Conservation (phyloP, 2,113 vertebrate species). For the Heloderma charlesbogerti region DNA sequence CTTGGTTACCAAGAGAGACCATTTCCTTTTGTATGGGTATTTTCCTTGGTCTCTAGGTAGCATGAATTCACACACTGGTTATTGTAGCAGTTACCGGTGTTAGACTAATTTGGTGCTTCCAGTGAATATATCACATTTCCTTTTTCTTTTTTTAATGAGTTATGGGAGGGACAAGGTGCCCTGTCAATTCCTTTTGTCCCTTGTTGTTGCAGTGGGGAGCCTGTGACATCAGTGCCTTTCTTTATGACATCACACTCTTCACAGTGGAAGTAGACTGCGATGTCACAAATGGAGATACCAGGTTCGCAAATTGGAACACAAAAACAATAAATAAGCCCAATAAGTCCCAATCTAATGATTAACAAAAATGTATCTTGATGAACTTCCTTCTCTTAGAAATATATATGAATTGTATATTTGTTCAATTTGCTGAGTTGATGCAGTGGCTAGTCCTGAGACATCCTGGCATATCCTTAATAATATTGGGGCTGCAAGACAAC, state of each 20-base stretch:
- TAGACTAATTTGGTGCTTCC: rapidly evolving
- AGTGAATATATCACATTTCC: not conserved
- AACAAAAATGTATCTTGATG: slow-evolving; percentile 3
- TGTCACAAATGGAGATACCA: slow-evolving; percentile 46
- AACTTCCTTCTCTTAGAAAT: not conserved
- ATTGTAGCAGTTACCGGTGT: not conserved
- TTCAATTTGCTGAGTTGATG: not conserved
- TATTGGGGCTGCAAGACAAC: not conserved
- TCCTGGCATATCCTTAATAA: not conserved
- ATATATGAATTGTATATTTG: not conserved
- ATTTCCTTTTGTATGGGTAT: not conserved
- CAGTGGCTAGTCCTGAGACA: not conserved
- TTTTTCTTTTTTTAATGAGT: not conserved
- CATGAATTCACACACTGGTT: slow-evolving; percentile 4
- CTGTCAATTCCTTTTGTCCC: slow-evolving; percentile 25
- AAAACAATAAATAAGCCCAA: not conserved
- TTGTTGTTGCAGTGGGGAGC: slow-evolving; percentile 44
- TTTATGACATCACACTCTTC: slow-evolving; percentile 16
- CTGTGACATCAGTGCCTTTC: slow-evolving; percentile 75
- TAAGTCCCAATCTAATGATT: slow-evolving; percentile 14
- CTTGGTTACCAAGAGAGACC: not conserved
- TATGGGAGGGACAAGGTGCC: not conserved
- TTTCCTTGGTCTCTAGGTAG: slow-evolving; percentile 6
- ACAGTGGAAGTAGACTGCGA: slow-evolving; percentile 5
- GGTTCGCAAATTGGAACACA: not conserved